Percentiles rank a stretch among this genome's conserved stretches.
These are phyloP conservation scores for Bombus terrestris DNA, from an alignment of 1,140 invertebrate species.

Conservation along the genomic window DNA sequence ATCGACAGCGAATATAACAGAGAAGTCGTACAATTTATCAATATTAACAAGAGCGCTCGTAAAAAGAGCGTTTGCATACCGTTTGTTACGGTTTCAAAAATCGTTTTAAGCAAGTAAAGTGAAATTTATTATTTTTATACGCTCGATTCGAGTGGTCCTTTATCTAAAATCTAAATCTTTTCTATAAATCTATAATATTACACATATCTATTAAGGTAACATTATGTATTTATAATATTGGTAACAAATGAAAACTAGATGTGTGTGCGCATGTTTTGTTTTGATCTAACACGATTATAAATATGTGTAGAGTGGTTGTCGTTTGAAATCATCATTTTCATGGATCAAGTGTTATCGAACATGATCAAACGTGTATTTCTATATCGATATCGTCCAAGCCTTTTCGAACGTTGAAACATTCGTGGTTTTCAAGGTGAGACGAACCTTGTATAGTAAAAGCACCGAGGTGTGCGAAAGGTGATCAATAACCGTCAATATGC, in stretches of 20 bases:
- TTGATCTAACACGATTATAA: not conserved
- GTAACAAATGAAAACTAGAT: not conserved
- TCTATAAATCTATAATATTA: not conserved
- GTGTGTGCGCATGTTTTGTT: not conserved
- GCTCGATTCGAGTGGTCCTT: not conserved
- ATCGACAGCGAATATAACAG: not conserved
- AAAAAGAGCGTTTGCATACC: not conserved
- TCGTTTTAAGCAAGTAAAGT: not conserved
- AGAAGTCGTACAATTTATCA: not conserved
- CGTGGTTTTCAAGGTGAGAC: conserved; percentile 56
- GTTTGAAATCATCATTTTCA: not conserved
- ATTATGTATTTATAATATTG: not conserved
- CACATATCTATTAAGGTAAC: not conserved
- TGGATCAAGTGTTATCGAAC: not conserved
- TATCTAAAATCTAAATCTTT: too few species aligned
- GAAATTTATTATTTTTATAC: not conserved
- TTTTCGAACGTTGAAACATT: conserved; percentile 7
- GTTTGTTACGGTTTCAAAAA: not conserved
- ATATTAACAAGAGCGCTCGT: not conserved
- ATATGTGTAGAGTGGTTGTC: too few species aligned
- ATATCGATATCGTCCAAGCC: not conserved
- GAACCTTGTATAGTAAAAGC: conserved; percentile 70
- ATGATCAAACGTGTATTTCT: not conserved
- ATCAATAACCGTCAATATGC: conserved; percentile 80
- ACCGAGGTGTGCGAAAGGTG: conserved; percentile 63